Evolutionary conservation across 2,797 vertebrate genomes (phyloP), one percentile per base, ranked within the genome.

Genomic region (Sarcoramphus papa): DNA sequence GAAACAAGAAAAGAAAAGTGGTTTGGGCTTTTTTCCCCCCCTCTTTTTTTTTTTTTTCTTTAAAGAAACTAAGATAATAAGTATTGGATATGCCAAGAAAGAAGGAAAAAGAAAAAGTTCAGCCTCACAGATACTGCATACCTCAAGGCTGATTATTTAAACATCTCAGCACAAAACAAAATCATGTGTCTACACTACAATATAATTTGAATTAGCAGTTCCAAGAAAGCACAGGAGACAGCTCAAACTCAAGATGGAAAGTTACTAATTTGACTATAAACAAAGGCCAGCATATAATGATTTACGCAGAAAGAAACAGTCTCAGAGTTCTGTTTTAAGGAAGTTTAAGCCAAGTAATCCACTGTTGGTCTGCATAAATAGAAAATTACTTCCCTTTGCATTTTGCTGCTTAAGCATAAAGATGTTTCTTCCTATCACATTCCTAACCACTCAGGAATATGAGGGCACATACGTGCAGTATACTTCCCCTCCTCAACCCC

Each of bases 1-100:
- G 82, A 98, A 80, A 98, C 40, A 98, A 97, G 97, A 93, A 91
- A 92, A 97, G 81, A 93, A 94, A 96, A 95, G 60, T 91, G 94
- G 62, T 93, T 96, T 95, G 96, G 96, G 92, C 75, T 91, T 95
- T 92, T 56, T 53, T 68, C 27, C 33, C 87, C 88, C 18, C 72
- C 64, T 14, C 13, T 7, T 28, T 5, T 51, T 19, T 31, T 57
- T 57, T 45, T 73, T 63, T 74, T n/a, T 47, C 43, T 10, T 70
- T 73, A 67, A 82, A 59, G 27, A 79, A 85, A 82, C 54, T 57
- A 72, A 72, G 28, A 41, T 21, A 77, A 14, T 40, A 82, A 85
- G 27, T 37, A 54, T 10, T 28, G n/a, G 6, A 47, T 74, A 79
- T 23, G 35, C 13, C 28, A 93, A 59, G 40, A 88, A 76, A 77